These are phyloP conservation scores for Drosophila recens DNA, from an alignment of 2,888 invertebrate species.

Conservation along the genomic window DNA sequence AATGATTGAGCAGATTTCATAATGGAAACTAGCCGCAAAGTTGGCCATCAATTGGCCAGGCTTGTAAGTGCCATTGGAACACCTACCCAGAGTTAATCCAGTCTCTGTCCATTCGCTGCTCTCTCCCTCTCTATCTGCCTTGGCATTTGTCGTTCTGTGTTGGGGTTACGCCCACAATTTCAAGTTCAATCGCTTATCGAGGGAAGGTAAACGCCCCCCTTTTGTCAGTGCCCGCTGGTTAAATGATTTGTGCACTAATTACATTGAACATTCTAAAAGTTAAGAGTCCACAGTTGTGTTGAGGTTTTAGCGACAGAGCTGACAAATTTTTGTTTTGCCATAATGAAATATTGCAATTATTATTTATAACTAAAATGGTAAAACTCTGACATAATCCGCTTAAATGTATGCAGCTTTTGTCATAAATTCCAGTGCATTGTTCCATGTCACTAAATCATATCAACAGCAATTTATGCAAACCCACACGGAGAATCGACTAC, in stretches of 20 bases:
- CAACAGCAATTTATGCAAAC: constrained; percentile 81
- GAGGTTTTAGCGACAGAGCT: constrained; percentile 60
- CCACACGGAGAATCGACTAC: constrained; percentile 59
- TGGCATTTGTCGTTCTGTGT: constrained; percentile 25
- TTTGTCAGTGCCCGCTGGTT: constrained; percentile 13
- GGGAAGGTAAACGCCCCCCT: constrained; percentile 40
- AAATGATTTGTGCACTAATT: constrained; percentile 64
- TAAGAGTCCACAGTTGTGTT: constrained; percentile 28
- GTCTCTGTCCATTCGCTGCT: background rate
- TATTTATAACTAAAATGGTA: constrained; percentile 65
- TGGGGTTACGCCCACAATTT: constrained; percentile 41
- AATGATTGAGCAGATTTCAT: constrained; percentile 65
- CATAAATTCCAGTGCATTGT: constrained; percentile 80
- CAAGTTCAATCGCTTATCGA: constrained; percentile 49
- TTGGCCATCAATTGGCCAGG: constrained; percentile 28
- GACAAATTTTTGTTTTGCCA: constrained; percentile 66
- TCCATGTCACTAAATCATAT: constrained; percentile 81
- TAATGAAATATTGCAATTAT: constrained; percentile 57
- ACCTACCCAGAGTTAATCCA: constrained; percentile 14
- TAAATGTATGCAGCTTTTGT: constrained; percentile 71
- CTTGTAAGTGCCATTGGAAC: constrained; percentile 12
- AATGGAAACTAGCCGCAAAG: constrained; percentile 50
- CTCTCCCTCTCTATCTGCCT: constrained; percentile 5
- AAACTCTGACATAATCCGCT: constrained; percentile 75
- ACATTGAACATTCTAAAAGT: constrained; percentile 51